Evolutionary conservation across 2,888 invertebrate genomes (phyloP), one percentile per base, ranked within the genome.

Genomic region (Polyploca ridens): DNA sequence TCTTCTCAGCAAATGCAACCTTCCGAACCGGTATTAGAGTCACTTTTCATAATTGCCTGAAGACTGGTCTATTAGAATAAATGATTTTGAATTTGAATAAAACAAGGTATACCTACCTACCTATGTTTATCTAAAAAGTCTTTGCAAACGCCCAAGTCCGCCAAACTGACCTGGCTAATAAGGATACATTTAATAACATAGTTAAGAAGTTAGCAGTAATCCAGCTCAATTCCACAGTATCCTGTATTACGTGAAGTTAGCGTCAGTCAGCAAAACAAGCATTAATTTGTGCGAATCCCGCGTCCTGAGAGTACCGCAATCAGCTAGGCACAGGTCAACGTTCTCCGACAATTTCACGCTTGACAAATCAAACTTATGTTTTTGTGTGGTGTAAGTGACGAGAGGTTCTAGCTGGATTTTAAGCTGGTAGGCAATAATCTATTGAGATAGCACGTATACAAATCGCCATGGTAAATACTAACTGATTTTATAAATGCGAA

Each of bases 311-410:
- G n/a, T n/a, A 46, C n/a, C 46, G 46, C 46, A 46, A 46, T 46
- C 46, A 46, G 69, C 72, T 66, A 64, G 64, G 63, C 62, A 41
- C 63, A 69, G 80, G 86, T 84, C 87, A 84, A 85, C 81, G 83
- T 84, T 85, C 78, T 75, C 76, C 76, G 77, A 75, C 85, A 88
- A 91, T 90, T 91, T 90, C 86, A 83, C 91, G 89, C 85, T 84
- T 83, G 83, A 86, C 87, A 84, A 85, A 85, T 87, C 87, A 86
- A 87, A 89, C 84, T 86, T 81, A 80, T 76, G 78, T 68, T 71
- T 70, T 69, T 62, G 63, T 61, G 65, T 64, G 78, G 69, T 65
- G 68, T 68, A 64, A 70, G 58, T 63, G 59, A 69, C 11, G 38
- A 64, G 69, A 63, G 69, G 58, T 63, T 13, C 13, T 13, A 13